phyloP scores from a whole-genome alignment of 1,140 invertebrate species.

The Neotoxoptera formosana region DNA sequence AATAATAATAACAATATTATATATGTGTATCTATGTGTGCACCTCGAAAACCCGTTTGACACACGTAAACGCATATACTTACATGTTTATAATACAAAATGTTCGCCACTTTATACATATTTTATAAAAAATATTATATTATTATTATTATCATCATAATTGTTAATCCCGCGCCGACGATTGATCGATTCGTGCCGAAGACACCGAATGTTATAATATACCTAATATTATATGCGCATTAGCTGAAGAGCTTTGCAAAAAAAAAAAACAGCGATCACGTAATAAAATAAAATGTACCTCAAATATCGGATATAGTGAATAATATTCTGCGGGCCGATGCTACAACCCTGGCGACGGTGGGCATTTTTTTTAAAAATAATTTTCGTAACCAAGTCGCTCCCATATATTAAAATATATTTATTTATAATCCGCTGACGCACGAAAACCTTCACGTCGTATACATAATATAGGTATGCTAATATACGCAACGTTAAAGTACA shows the following conservation, averaged over 20 bases:
- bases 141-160: background rate
- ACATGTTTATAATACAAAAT: background rate
- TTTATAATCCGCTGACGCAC: background rate
- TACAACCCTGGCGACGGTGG: background rate
- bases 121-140: background rate
- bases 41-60: background rate
- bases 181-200: conserved; percentile 11
- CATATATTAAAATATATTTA: background rate
- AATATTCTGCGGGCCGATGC: background rate
- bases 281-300: background rate
- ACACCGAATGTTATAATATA: background rate
- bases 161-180: background rate
- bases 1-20: background rate
- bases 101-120: background rate
- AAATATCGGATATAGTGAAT: too few relatives aligned
- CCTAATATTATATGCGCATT: background rate
- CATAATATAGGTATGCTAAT: background rate
- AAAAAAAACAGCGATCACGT: background rate
- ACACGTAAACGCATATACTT: background rate
- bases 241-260: background rate
- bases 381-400: background rate
- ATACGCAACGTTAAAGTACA: background rate
- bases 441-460: background rate
- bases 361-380: background rate
- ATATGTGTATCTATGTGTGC: background rate